Conservation (phyloP, 2,113 vertebrate genomes). For the Erinaceus europaeus region DNA sequence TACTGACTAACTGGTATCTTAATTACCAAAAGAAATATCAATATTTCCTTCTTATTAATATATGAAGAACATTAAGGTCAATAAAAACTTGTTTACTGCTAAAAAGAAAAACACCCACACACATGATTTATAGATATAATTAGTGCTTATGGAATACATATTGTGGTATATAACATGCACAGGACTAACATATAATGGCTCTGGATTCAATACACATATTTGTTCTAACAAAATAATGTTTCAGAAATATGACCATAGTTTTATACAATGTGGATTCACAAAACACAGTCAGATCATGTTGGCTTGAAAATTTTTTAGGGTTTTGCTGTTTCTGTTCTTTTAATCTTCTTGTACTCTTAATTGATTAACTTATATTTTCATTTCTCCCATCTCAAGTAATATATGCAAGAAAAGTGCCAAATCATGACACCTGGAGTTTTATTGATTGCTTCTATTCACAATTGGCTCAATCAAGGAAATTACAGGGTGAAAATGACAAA, state of each 20-base stretch:
- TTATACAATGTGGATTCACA: neutral
- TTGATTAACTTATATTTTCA: constrained; percentile 22
- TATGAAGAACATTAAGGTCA: neutral
- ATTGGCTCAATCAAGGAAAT: constrained; percentile 58
- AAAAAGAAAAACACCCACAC: neutral
- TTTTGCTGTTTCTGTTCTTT: neutral
- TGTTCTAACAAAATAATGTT: neutral
- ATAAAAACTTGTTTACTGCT: neutral
- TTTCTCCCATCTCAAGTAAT: constrained; percentile 12
- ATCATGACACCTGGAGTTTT: constrained; percentile 62
- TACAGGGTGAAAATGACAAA: constrained; percentile 65
- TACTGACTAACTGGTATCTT: neutral
- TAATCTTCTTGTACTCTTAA: neutral
- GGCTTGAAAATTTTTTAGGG: neutral
- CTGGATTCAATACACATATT: neutral
- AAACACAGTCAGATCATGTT: neutral
- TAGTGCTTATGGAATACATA: neutral
- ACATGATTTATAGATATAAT: neutral
- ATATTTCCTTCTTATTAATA: neutral
- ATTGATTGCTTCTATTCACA: constrained; percentile 63
- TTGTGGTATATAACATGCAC: neutral
- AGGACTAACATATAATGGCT: neutral
- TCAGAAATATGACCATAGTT: neutral
- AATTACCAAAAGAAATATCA: neutral
- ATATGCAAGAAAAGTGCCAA: constrained; percentile 40